These are phyloP conservation scores for Gonatopus flavifemur DNA, from an alignment of 1,140 invertebrate genomes.

Conservation along the genomic window DNA sequence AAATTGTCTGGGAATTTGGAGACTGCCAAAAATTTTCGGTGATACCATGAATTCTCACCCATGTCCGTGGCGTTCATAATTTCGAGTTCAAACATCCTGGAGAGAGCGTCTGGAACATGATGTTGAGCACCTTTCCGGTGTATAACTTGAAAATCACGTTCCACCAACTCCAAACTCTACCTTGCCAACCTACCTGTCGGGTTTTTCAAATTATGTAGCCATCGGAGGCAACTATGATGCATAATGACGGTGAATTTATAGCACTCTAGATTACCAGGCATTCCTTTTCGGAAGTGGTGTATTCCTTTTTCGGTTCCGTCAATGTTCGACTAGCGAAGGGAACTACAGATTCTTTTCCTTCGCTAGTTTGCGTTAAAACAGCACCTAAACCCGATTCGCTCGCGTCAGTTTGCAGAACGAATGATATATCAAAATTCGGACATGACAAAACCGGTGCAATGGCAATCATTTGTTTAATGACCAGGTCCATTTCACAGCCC, in stretches of 20 bases:
- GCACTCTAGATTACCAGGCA: too few relatives aligned
- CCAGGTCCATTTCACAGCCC: neutral
- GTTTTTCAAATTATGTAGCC: neutral
- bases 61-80: too few relatives aligned
- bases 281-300: neutral
- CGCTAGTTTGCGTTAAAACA: neutral
- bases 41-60: too few relatives aligned
- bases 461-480: neutral
- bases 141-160: neutral
- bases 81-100: neutral
- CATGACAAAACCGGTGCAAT: neutral
- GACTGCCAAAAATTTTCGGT: too few relatives aligned
- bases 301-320: neutral
- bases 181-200: slow-evolving; percentile 20
- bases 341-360: neutral
- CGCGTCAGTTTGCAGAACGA: too few relatives aligned
- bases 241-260: slow-evolving; percentile 2
- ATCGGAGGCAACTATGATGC: slow-evolving; percentile 9
- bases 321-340: neutral
- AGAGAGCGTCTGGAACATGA: neutral
- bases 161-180: slow-evolving; percentile 32
- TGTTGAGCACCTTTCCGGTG: neutral
- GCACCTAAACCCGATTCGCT: neutral
- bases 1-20: too few relatives aligned
- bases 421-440: neutral